Evolutionary conservation across 2,113 vertebrate genomes (phyloP), one percentile per base, ranked within the genome.

Genomic region (Dromaius novaehollandiae): DNA sequence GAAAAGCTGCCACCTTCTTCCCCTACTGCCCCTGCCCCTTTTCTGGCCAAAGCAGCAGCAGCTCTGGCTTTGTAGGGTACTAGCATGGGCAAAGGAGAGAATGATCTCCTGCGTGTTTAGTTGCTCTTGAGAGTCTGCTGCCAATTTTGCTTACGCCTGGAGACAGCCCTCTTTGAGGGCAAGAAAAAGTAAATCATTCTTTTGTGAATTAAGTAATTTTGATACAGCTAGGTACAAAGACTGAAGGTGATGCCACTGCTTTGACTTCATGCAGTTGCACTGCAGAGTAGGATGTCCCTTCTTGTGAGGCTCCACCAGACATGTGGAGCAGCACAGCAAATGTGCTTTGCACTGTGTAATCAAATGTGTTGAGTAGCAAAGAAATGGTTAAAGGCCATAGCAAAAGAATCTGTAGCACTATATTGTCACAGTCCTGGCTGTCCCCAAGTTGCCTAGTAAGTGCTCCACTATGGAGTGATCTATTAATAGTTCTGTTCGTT

Each of bases 401-500:
- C 50, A 91, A 91, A 58, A 75, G 61, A 34, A 66, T 3, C 1
- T 2, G 0, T 40, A 68, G 48, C 7, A 3, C 68, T 87, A 50
- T 1, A 0, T 74, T 0, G 5, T 77, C 63, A 82, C 10, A 1
- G 38, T 34, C 86, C 82, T 74, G 44, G 58, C 73, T 94, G 24
- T 8, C 82, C 71, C 18, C 61, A 61, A 79, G 87, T 53, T 86
- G 63, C 69, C 80, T 86, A 53, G 50, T 4, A 55, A 90, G 89
- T 75, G 68, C 74, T 88, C 74, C 75, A 58, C 0, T 2, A 91
- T 86, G 71, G 79, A 96, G 79, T 0, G 6, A 88, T 95, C 89
- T 95, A 93, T 94, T 84, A 96, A 88, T 88, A 94, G 89, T n/a
- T 24, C 89, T 85, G 61, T 69, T 95, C 78, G 86, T 63, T 80